Evolutionary conservation across 92 coral and sea anemone genomes (phyloP), one percentile per base, ranked within the genome.

Genomic region (Umimayanthus kanabou): DNA sequence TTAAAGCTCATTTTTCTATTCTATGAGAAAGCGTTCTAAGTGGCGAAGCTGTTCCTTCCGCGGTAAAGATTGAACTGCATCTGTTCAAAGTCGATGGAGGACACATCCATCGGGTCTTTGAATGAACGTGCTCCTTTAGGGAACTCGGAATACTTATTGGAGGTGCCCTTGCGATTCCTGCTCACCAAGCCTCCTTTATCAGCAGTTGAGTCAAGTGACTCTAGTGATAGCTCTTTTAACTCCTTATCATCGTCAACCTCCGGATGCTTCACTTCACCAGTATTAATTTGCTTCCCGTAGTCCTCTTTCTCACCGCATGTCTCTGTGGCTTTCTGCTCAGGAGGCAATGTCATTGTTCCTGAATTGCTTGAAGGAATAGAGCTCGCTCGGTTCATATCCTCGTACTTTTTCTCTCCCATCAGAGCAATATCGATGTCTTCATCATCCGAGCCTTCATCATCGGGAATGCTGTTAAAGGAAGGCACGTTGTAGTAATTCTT

Each of bases 401-500:
- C 85, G 26, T 67, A 71, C 11, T 69, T 18, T 70, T 37, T 70
- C 58, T 83, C 77, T 28, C 65, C 79, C 77, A 45, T 43, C 78
- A 83, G 43, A 7, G 40, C 78, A 30, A 83, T 69, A 26, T 83
- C 79, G 14, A 70, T 47, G 16, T 28, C 90, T 33, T 92, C 97
- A 8, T 88, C 94, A 2, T 77, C 29, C 20, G 87, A 77, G 6
- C 75, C 89, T 3, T 82, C 73, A 42, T 81, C 92, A 26, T 92
- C 92, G 14, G 77, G 86, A 42, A 88, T 78, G 73, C 98, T 94
- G 90, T 93, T 91, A 50, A 94, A 94, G 33, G 98, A 94, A 29
- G 98, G 98, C 29, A 94, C 98, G 42, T 94, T 94, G 75, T 94
- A 94, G 88, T 94, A 94, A 61, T 91, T 94, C 39, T 91, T 85